Evolutionary conservation across 2,113 vertebrate species (phyloP), one percentile per base, ranked within the genome.

Genomic region (Amblyornis subalaris): DNA sequence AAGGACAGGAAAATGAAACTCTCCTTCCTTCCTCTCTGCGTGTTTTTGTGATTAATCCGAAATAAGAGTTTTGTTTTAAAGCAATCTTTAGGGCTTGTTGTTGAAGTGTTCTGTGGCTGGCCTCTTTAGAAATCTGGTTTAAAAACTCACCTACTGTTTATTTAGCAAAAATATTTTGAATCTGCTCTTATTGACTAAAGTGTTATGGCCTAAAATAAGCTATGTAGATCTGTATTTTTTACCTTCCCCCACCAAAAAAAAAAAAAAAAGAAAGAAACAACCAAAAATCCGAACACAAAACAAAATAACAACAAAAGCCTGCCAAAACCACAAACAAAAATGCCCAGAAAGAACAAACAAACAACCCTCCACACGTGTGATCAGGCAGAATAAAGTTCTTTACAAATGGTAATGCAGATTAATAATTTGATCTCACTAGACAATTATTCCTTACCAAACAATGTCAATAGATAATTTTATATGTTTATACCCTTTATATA

Each of bases 211-310:
- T 77, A 81, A 62, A 78, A 78, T 62, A 33, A 89, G 38, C 35
- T 54, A 62, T 62, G 22, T n/a, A 66, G 51, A n/a, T 40, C 12
- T 38, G 14, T 19, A 36, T 25, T 71, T 81, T 74, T 66, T 33
- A 50, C 24, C 16, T 13, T 4, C 2, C 1, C 1, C 5, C 14
- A 35, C 31, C 6, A n/a, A 48, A 31, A n/a, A 36, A 29, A 44
- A 33, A 6, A 26, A 7, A 24, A 45, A 42, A 42, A 35, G 4
- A 22, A 65, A 66, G 44, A 45, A 54, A 51, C 3, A 25, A 61
- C 24, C 5, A 42, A 33, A 64, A 62, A 57, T 6, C 18, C 3
- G 20, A 82, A 24, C 24, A 8, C 12, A 71, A 22, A 31, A 44
- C 10, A 60, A 45, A 55, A 45, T 9, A 35, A 23, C 14, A 65